Evolutionary conservation across 2,113 vertebrate species (phyloP).

Genomic region (Excalfactoria chinensis): DNA sequence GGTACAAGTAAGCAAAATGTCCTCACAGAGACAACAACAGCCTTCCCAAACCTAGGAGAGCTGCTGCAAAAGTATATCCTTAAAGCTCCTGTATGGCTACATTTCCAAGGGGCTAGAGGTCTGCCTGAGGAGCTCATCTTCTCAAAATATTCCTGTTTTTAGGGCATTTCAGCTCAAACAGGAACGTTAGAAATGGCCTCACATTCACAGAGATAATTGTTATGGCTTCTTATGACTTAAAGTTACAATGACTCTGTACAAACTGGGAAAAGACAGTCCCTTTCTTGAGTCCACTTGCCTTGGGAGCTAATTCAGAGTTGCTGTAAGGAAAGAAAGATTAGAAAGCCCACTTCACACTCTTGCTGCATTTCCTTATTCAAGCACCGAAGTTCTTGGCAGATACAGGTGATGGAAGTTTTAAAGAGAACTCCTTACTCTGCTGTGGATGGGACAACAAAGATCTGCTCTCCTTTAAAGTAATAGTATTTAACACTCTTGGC

Average conservation of each 20-base stretch:
- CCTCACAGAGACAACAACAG: neutral
- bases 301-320: neutral
- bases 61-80: neutral
- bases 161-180: neutral
- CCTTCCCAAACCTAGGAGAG: neutral
- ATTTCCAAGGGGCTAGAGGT: neutral
- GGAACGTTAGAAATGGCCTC: neutral
- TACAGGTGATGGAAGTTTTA: neutral
- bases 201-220: neutral
- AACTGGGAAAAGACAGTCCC: neutral
- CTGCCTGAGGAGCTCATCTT: neutral
- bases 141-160: neutral
- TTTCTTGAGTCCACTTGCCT: neutral
- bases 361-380: neutral
- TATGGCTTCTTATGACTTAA: neutral
- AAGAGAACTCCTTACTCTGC: neutral
- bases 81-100: neutral
- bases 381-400: neutral
- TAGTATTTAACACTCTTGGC: neutral
- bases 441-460: neutral
- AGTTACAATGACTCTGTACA: neutral
- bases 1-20: neutral
- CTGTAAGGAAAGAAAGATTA: neutral
- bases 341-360: neutral
- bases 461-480: neutral